phyloP scores from a whole-genome alignment of 2,888 invertebrate species.

The Nebria brevicollis region DNA sequence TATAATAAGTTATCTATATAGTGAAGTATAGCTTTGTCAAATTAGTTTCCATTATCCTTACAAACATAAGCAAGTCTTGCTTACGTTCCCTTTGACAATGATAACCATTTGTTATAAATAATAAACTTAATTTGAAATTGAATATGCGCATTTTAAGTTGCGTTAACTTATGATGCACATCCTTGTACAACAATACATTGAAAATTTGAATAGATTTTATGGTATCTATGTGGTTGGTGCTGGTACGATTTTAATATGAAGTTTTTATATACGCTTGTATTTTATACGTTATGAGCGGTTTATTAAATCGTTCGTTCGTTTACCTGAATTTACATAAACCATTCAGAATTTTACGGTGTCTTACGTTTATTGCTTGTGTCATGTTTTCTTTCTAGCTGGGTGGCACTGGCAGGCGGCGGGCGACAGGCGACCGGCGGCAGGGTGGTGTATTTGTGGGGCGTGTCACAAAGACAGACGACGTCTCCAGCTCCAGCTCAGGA shows the following conservation, averaged over 20 bases:
- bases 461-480: slow-evolving; percentile 8
- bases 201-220: not conserved
- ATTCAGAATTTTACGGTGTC: slow-evolving; percentile 32
- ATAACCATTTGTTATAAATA: not conserved
- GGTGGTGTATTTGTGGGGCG: not conserved
- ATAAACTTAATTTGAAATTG: not conserved
- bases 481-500: not conserved
- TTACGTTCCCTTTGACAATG: too few species aligned
- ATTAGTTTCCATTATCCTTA: too few species aligned
- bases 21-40: too few species aligned
- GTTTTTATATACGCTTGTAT: slow-evolving; percentile 16
- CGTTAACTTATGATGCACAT: not conserved
- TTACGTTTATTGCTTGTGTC: slow-evolving; percentile 34
- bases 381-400: slow-evolving; percentile 10
- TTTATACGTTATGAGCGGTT: slow-evolving; percentile 18
- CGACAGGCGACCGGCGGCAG: not conserved
- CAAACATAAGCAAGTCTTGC: too few species aligned
- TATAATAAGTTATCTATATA: too few species aligned
- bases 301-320: slow-evolving; percentile 36
- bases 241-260: slow-evolving; percentile 10
- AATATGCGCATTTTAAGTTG: not conserved
- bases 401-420: not conserved
- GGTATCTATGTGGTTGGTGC: not conserved
- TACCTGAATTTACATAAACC: slow-evolving; percentile 43
- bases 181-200: not conserved